Evolutionary conservation across 2,797 vertebrate genomes (phyloP), one percentile per base, ranked within the genome.

Genomic region (Dipus sagitta): DNA sequence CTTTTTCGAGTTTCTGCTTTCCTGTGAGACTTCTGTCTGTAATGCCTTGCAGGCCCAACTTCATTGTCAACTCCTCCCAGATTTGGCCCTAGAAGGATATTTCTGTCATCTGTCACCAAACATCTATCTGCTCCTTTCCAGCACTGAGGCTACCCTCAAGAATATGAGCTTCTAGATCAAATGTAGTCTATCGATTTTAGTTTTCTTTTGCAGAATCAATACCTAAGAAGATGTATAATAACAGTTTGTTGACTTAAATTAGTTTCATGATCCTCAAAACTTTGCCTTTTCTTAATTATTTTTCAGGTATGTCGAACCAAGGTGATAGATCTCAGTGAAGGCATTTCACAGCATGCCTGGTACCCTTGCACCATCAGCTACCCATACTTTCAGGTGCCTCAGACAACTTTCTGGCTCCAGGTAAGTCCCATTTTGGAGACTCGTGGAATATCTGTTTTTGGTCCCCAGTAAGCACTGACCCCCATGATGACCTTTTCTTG

Each of bases 291-390:
- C 38, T 96, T 77, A 67, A 0, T 65, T 38, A 94, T 52, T 94
- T 88, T 28, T 30, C 92, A 99, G 99, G 98, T 98, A 17, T 99
- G 99, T 97, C 99, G 99, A 94, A 99, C 99, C 74, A 99, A 99
- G 96, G 99, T 99, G 97, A 99, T 99, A 2, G 99, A 99, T 92
- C 96, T 99, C 71, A 99, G 98, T 0, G 99, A 99, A 64, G 99
- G 99, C 2, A 98, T 99, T 93, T 99, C 99, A 62, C 99, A 99
- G 96, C 99, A 99, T 0, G 99, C 99, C 32, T 99, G 99, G 99
- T 99, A 99, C 67, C 99, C 99, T 21, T 99, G 99, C 95, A 98
- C 98, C 0, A 98, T 98, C 95, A 98, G 95, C 87, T 98, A 98
- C 91, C 98, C 97, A 13, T 98, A 98, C 90, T 97, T 97, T 84